phyloP scores from a whole-genome alignment of 2,113 vertebrate genomes.

The Passer montanus region DNA sequence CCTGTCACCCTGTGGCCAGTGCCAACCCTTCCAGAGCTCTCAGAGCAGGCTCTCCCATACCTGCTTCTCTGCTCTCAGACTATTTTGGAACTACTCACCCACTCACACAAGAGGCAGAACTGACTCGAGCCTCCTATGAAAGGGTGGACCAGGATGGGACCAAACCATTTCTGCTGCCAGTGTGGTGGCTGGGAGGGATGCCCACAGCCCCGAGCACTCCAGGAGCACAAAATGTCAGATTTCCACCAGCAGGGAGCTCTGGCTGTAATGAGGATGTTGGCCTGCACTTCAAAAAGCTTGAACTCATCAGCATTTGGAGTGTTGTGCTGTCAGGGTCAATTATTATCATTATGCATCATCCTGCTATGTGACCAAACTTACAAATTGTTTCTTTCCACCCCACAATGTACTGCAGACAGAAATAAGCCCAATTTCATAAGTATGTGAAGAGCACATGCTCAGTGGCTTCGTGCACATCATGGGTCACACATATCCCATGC shows the following conservation, averaged over 20 bases:
- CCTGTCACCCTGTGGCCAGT: background rate
- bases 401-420: background rate
- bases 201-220: background rate
- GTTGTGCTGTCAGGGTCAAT: background rate
- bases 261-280: background rate
- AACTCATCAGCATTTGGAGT: slow-evolving; percentile 6
- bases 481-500: fast-evolving
- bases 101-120: background rate
- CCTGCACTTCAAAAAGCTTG: background rate
- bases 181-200: background rate
- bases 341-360: background rate
- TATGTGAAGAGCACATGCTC: background rate
- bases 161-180: background rate
- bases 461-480: background rate
- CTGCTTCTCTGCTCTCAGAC: background rate
- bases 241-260: background rate
- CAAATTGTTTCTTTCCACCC: background rate
- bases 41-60: background rate
- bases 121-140: background rate
- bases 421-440: background rate
- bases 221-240: background rate
- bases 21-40: background rate
- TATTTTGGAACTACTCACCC: background rate
- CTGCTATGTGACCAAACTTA: background rate
- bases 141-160: fast-evolving